Evolutionary conservation across 2,113 vertebrate species (phyloP).

Genomic region (Neomonachus schauinslandi): DNA sequence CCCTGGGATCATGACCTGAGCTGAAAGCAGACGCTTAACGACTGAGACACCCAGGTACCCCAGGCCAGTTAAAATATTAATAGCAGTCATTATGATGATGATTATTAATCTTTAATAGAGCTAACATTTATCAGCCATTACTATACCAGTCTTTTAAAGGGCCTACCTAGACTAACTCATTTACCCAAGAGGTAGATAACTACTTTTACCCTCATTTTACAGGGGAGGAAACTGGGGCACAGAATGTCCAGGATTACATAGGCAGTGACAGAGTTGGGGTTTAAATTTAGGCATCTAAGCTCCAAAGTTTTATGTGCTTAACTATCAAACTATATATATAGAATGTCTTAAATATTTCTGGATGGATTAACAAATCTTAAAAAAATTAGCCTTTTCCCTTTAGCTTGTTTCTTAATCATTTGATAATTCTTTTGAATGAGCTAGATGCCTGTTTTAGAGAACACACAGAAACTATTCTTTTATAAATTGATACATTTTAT

Average conservation of each 20-base stretch:
- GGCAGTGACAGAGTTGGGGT: background rate
- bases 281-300: background rate
- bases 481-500: background rate
- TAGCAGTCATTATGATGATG: background rate
- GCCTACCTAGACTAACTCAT: background rate
- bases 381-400: background rate
- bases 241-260: background rate
- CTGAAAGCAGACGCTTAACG: too few species aligned
- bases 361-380: background rate
- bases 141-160: background rate
- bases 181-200: background rate
- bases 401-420: background rate
- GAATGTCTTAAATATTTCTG: background rate
- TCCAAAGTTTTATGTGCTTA: background rate
- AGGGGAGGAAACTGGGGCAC: background rate
- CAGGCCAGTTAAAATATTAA: conserved; percentile 5
- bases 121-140: conserved; percentile 15
- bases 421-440: background rate
- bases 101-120: background rate
- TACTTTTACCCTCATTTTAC: conserved; percentile 5
- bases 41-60: too few species aligned
- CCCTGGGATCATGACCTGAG: too few species aligned
- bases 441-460: background rate
- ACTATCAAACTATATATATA: background rate
- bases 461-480: background rate